phyloP scores from a whole-genome alignment of 2,888 invertebrate species.

The Tachina lurida region DNA sequence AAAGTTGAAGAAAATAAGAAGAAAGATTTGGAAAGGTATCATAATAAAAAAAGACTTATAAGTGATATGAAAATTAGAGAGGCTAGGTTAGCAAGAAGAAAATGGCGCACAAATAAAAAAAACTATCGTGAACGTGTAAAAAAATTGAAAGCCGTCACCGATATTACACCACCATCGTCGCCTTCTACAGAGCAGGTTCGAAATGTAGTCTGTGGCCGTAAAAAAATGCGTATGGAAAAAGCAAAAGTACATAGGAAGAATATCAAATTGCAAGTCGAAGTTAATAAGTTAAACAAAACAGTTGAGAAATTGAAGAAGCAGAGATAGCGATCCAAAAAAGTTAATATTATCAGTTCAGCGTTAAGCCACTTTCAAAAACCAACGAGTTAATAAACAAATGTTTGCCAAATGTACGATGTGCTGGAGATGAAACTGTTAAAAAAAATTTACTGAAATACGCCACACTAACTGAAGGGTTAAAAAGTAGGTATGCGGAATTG shows the following conservation, averaged over 20 bases:
- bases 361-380: slow-evolving; percentile 51
- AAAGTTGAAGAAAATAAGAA: slow-evolving; percentile 53
- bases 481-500: slow-evolving; percentile 51
- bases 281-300: slow-evolving; percentile 55
- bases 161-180: slow-evolving; percentile 54
- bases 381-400: background rate
- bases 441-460: slow-evolving; percentile 54
- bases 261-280: slow-evolving; percentile 54
- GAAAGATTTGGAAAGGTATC: slow-evolving; percentile 53
- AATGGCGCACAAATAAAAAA: slow-evolving; percentile 46
- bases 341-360: slow-evolving; percentile 50
- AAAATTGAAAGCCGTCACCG: slow-evolving; percentile 48
- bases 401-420: slow-evolving; percentile 54
- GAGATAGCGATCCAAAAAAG: slow-evolving; percentile 53
- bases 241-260: slow-evolving; percentile 47
- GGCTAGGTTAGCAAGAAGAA: slow-evolving; percentile 52
- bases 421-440: slow-evolving; percentile 50
- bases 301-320: slow-evolving; percentile 52
- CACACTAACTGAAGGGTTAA: slow-evolving; percentile 55
- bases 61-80: slow-evolving; percentile 51
- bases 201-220: slow-evolving; percentile 52
- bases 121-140: slow-evolving; percentile 33
- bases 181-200: slow-evolving; percentile 50
- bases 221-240: slow-evolving; percentile 53
- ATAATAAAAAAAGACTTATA: slow-evolving; percentile 49